Percentiles rank a stretch among this genome's conserved stretches.
Conservation (phyloP, 2,113 vertebrate species). For the Rallus limicola region DNA sequence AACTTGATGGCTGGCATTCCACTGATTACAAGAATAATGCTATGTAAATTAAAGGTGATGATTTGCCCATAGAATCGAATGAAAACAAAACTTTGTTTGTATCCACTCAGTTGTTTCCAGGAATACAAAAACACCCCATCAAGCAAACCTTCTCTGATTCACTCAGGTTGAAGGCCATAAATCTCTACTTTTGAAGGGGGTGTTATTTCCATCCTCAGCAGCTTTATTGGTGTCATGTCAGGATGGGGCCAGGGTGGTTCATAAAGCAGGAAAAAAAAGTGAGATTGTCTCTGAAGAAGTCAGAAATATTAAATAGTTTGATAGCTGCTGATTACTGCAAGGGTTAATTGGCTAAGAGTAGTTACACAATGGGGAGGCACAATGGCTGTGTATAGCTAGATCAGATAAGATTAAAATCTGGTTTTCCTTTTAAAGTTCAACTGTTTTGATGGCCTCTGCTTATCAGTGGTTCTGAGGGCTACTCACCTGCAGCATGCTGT, state of each 20-base stretch:
- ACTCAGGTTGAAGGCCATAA: background rate
- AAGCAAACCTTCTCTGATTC: background rate
- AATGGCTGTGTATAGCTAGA: background rate
- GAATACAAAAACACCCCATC: background rate
- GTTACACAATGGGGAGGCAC: background rate
- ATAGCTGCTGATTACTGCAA: background rate
- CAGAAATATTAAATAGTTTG: background rate
- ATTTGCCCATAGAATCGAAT: background rate
- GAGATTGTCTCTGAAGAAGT: background rate
- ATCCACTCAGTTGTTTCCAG: background rate
- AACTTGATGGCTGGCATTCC: background rate
- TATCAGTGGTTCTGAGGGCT: background rate
- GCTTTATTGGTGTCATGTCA: background rate
- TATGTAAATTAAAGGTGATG: background rate
- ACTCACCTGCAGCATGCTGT: background rate
- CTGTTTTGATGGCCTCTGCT: background rate
- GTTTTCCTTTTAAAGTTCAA: background rate
- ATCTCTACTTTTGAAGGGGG: background rate
- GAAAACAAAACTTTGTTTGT: background rate
- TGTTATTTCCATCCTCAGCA: background rate
- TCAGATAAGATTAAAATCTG: background rate
- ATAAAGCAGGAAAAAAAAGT: background rate
- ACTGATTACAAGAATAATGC: background rate
- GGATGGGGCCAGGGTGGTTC: background rate
- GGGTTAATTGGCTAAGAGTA: background rate